Base-by-base conservation (phyloP, 2,888 invertebrate genomes). In the Dryobota labecula region DNA sequence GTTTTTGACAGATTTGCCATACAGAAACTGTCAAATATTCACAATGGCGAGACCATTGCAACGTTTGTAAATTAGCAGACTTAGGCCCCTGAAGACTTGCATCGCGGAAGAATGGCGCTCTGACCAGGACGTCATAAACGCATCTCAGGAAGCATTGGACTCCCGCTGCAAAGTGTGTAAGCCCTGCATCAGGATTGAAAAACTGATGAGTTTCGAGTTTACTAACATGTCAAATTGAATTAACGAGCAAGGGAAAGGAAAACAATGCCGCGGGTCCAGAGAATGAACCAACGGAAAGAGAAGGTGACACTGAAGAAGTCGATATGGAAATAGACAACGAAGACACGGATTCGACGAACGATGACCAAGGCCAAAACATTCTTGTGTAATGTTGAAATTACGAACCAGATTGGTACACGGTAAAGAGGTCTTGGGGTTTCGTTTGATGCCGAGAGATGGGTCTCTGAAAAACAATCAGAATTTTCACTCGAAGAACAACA, bases 91-190 rank as follows among this genome's bases (percentile, higher is more conserved):
- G 7, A 11, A 2, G 18, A 9, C 7, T 27, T 65, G 33, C 36
- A 7, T 30, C 2, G 58, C 73, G 0, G 24, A 20, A 8, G 4
- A 45, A 4, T 80, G 69, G 80, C 11, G n/a, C 0, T 43, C 70
- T n/a, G 43, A 62, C 1, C 43, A 41, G 8, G 71, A 80, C 5
- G 73, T 75, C 1, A 51, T 61, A 1, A 56, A 57, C 6, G 69
- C 73, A 0, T 9, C 73, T 1, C n/a, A 54, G 15, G 7, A 63
- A 2, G 13, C 38, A 2, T 24, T 81, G 5, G 38, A 65, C 8
- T n/a, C 62, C 0, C 69, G 81, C 1, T 81, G 83, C 63, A 58
- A n/a, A 7, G n/a, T 18, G 0, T 83, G 84, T 27, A 24, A 18
- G 2, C 11, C 51, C 0, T 83, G 84, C 30, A 0, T 0, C 7